Evolutionary conservation across 2,113 vertebrate species (phyloP), one percentile per base, ranked within the genome.

Genomic region (Columbina picui): DNA sequence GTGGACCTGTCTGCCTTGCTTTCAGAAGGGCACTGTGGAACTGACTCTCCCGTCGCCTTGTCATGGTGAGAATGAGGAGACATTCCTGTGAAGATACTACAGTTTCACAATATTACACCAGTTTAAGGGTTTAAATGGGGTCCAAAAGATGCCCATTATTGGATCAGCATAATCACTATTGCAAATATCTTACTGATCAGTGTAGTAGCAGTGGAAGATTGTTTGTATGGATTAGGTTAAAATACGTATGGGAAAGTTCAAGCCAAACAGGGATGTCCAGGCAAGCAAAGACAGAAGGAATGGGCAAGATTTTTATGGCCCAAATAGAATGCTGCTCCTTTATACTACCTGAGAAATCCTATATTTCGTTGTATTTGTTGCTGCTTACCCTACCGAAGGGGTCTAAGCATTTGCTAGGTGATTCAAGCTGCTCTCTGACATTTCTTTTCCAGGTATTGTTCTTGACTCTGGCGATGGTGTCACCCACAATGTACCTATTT

Each of bases 391-490:
- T 36, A 8, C 57, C 39, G 32, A 23, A 61, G 32, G 34, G 12
- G 56, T 69, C 23, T 61, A 45, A 83, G 38, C 49, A 23, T 61
- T 55, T 53, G 3, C 39, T 18, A 18, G 30, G 10, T 94, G 84
- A 39, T 63, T 59, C 13, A 41, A 80, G 2, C 65, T 80, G 38
- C 63, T 82, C 74, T 94, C 68, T 84, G 34, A 11, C 16, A 20
- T 34, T 94, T 96, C 43, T 74, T 15, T 85, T 14, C n/a, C 83
- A 99, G 99, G 99, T 97, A 99, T 99, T 55, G 99, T 99, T 73
- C 98, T 99, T 91, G 99, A 99, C 96, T 99, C 99, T 4, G 99
- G 99, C 1, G 99, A 99, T 89, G 99, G 98, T 11, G 99, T 99
- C 21, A 99, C 99, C 84, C 98, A 99, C 96, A 99, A 99, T 0